Base-by-base conservation (phyloP, 2,113 vertebrate genomes). In the Ctenomys sociabilis region DNA sequence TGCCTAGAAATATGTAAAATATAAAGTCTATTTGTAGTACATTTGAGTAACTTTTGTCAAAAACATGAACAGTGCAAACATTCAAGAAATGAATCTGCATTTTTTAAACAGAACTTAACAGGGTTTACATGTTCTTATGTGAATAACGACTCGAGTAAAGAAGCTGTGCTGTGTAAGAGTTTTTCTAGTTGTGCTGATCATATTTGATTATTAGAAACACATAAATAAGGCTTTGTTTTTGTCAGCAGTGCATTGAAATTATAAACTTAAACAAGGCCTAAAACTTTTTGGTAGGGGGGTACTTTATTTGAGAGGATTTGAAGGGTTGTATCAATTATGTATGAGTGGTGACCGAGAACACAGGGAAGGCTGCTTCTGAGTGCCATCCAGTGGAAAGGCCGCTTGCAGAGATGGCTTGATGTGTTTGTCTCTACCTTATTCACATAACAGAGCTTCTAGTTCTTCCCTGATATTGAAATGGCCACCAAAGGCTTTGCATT, bases 201-300 rank as follows among this genome's bases (percentile, higher is more conserved):
- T 61, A 49, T 43, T 59, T 77, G 19, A 70, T 75, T 91, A 77
- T 66, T 63, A 52, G 30, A 93, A 61, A 9, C 32, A 4, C 22
- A 77, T 70, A 66, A 90, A 66, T 40, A 90, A 59, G 59, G 92
- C 70, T 78, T 85, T 93, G 75, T 91, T 96, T 96, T 85, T 24
- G 24, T 90, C 61, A 84, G 14, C 26, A 75, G 32, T 68, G 5
- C 0, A 43, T 88, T 32, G 64, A 43, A 77, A 24, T 72, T 63
- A 90, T 2, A 92, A 90, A 88, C 40, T 10, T 57, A 95, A 86
- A 52, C 28, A 49, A 40, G n/a, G 32, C 13, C 30, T 9, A 32
- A 64, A 82, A 6, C 21, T 88, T 84, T 21, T 30, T 26, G 82
- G 26, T 52, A 90, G 26, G 21, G 68, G n/a, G 40, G 5, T 61